Base-by-base conservation (phyloP, 1,140 invertebrate species). In the Epicauta chinensis region DNA sequence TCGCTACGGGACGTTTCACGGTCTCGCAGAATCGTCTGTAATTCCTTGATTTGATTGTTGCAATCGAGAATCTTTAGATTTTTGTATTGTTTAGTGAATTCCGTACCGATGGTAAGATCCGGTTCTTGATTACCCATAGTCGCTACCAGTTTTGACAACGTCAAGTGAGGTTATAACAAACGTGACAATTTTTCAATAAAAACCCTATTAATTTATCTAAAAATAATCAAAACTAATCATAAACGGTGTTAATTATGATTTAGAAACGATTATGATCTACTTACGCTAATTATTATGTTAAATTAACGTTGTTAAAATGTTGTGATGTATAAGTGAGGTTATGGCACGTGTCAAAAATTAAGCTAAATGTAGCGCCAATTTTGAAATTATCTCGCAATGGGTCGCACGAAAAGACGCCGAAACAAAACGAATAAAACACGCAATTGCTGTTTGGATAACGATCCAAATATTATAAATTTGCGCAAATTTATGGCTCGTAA, bases 1-100 rank as follows among this genome's bases (percentile, higher is more conserved):
- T 99, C 95, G 75, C 89, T 94, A 61, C 94, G 79, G 7, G 83
- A 78, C 17, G 96, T 98, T 57, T 89, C 89, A 72, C 93, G 96
- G 73, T 98, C 93, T 16, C 94, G 74, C 35, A 98, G 80, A 66
- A 97, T 95, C 10, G 94, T 98, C 70, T 97, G 91, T 16, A 98
- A 74, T 71, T 97, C 95, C 63, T 87, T 83, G 16, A 95, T 87
- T 74, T 94, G 93, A 65, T 93, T 84, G 63, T 91, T 95, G 0
- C 81, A 76, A 1, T 84, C 82, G 31, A 97, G 66, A 39, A 92
- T 68, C 69, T 89, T 93, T 9, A 97, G 76, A 68, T 88, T 89
- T 30, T 81, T 74, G 62, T 86, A 92, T 53, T 91, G 83, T 53
- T 60, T 65, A 42, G 53, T 53, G 48, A 55, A 59, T 23, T 62